Percentiles rank a stretch among this genome's conserved stretches.
Evolutionary conservation across 2,888 invertebrate genomes (phyloP).

Genomic region (Gisinianus flammeolus): DNA sequence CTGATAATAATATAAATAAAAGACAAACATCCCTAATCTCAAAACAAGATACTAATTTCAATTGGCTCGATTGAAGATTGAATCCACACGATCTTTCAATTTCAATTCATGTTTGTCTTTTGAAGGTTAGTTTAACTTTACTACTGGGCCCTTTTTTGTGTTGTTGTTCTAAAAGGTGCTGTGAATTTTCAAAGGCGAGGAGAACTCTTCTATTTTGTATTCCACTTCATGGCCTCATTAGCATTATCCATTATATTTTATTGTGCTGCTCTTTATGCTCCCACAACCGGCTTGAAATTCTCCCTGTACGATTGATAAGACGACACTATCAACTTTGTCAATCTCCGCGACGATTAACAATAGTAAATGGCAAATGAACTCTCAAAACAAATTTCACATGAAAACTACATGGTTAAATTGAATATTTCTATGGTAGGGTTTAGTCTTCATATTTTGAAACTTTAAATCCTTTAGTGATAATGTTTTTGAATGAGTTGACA

Average conservation of each 20-base stretch:
- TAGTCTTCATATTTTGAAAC: too few species aligned
- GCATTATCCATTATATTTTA: constrained; percentile 26
- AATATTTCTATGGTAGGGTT: too few species aligned
- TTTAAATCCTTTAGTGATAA: too few species aligned
- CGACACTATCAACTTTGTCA: not conserved
- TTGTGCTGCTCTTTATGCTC: constrained; percentile 28
- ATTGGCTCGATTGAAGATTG: too few species aligned
- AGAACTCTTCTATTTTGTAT: constrained; percentile 44
- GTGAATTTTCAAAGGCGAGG: constrained; percentile 33
- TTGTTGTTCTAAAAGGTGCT: not conserved
- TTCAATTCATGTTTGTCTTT: not conserved
- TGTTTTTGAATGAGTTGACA: too few species aligned
- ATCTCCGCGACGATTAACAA: too few species aligned
- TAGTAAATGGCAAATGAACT: too few species aligned
- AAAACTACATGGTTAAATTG: too few species aligned
- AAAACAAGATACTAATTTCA: not conserved
- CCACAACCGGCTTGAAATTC: not conserved
- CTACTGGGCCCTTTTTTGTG: too few species aligned
- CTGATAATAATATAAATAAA: not conserved
- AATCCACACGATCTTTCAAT: not conserved
- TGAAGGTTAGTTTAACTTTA: too few species aligned
- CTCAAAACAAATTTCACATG: not conserved
- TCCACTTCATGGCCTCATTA: constrained; percentile 31
- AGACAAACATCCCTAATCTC: too few species aligned
- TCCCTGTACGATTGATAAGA: constrained; percentile 3